Conservation (phyloP, 2,113 vertebrate genomes). For the Lepus europaeus region DNA sequence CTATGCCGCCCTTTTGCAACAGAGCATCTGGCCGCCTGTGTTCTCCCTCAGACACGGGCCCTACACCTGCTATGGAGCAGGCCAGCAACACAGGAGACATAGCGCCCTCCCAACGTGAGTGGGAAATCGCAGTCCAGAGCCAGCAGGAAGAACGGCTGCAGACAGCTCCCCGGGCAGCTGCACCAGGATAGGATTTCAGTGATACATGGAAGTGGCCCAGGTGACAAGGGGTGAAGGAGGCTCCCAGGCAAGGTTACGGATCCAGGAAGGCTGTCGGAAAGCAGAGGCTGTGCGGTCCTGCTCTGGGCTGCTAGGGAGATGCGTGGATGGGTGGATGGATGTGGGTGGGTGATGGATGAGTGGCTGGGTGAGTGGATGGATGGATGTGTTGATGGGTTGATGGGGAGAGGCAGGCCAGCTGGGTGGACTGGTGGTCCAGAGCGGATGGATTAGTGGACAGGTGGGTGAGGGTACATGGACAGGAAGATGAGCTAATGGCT, state of each 20-base stretch:
- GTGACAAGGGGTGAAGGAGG: no score
- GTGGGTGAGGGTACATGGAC: background rate
- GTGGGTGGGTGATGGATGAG: no score
- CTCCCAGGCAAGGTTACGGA: no score
- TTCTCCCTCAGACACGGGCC: background rate
- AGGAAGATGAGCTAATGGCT: no score
- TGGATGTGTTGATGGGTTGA: accelerated
- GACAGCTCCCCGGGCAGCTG: no score
- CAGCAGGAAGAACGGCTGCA: background rate
- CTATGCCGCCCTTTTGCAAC: no score
- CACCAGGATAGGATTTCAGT: no score
- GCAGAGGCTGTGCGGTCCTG: no score
- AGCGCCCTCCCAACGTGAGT: background rate
- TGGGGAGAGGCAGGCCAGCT: background rate
- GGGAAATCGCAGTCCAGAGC: background rate
- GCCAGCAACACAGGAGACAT: background rate
- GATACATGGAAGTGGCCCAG: no score
- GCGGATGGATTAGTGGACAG: background rate
- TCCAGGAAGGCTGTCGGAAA: no score
- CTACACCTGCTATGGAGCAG: accelerated
- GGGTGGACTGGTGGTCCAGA: background rate
- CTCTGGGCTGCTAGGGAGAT: background rate
- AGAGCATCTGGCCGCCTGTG: background rate
- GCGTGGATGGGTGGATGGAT: background rate
- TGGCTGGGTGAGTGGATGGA: accelerated